Evolutionary conservation across 2,888 invertebrate genomes (phyloP).

Genomic region (Bombylius discolor): DNA sequence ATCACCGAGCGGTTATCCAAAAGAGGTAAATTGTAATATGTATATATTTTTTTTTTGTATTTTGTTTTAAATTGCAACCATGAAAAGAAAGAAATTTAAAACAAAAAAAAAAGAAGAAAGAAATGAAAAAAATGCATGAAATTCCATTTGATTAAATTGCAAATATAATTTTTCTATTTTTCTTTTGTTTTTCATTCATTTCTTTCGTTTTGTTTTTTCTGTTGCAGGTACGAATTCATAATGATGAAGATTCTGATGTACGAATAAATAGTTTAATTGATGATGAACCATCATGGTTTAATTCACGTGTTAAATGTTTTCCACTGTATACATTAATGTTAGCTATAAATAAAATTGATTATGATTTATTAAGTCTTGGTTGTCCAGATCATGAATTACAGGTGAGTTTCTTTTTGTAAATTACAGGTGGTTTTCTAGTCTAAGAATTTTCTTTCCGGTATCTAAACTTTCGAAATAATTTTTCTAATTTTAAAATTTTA

Average conservation of each 20-base stretch:
- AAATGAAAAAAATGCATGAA: too few relatives aligned
- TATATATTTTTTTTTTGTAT: too few relatives aligned
- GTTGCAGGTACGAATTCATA: constrained; percentile 38
- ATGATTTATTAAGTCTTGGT: constrained; percentile 56
- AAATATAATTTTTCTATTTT: neutral
- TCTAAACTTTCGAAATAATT: too few relatives aligned
- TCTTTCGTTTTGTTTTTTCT: neutral
- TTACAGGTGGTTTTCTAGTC: neutral
- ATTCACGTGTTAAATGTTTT: constrained; percentile 69
- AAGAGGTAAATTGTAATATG: constrained; percentile 45
- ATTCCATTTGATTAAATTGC: too few relatives aligned
- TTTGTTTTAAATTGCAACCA: too few relatives aligned
- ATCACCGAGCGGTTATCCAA: constrained; percentile 60
- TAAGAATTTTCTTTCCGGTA: neutral
- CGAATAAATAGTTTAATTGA: constrained; percentile 41
- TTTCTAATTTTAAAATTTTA: neutral
- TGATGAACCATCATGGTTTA: constrained; percentile 45
- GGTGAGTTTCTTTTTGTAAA: constrained; percentile 19
- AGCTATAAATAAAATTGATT: constrained; percentile 55
- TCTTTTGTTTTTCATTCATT: neutral
- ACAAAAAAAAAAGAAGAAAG: neutral
- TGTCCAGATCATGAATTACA: constrained; percentile 37
- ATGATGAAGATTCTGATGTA: constrained; percentile 39
- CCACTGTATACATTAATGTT: constrained; percentile 69
- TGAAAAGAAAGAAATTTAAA: neutral